Conservation (phyloP, 2,888 invertebrate species). For the Pelosia muscerda region DNA sequence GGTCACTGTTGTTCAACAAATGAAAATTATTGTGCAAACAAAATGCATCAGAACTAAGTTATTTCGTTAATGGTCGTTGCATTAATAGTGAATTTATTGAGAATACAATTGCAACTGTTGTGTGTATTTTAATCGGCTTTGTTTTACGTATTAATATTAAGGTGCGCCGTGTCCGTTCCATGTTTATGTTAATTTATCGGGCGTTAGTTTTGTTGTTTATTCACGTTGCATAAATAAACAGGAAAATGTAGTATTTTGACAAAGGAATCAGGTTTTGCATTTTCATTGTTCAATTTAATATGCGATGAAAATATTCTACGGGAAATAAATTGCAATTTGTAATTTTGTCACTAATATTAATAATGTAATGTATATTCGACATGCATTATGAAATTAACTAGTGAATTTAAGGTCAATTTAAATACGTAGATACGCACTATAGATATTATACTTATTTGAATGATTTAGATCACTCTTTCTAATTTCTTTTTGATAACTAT, state of each 20-base stretch:
- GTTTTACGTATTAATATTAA: conserved; percentile 32
- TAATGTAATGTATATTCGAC: too few species aligned
- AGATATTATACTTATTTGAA: too few species aligned
- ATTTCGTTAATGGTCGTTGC: conserved; percentile 29
- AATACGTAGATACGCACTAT: too few species aligned
- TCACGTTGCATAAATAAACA: conserved; percentile 10
- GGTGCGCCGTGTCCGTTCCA: conserved; percentile 21
- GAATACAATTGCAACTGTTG: conserved; percentile 35
- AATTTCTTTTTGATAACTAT: too few species aligned
- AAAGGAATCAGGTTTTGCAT: conserved; percentile 9
- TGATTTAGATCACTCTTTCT: too few species aligned
- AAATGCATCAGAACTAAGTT: conserved; percentile 38
- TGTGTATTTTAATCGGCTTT: conserved; percentile 39
- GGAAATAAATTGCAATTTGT: background rate
- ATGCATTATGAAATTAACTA: too few species aligned
- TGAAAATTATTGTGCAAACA: conserved; percentile 48
- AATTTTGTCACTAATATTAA: background rate
- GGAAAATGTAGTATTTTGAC: background rate
- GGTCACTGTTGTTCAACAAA: conserved; percentile 44
- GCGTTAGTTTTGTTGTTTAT: conserved; percentile 25
- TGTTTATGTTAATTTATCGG: conserved; percentile 16
- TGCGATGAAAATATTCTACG: background rate
- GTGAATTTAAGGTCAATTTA: too few species aligned
- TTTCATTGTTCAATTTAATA: background rate
- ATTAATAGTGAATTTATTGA: conserved; percentile 37